These are phyloP conservation scores for Troides oblongomaculatus DNA, from an alignment of 2,888 invertebrate genomes.

Conservation along the genomic window DNA sequence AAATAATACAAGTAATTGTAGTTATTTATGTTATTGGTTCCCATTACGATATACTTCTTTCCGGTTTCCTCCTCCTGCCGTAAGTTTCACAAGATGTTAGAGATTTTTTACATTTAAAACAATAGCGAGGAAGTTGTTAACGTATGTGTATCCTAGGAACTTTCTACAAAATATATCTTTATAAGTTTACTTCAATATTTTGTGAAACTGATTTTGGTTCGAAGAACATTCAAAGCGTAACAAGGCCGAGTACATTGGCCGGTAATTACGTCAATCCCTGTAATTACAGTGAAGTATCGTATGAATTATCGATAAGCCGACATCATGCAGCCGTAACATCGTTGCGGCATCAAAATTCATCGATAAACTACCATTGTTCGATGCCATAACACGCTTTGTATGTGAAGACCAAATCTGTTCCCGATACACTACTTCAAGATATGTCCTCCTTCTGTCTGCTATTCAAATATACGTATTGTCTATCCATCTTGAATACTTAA, in stretches of 20 bases:
- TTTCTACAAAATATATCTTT: no score
- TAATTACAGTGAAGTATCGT: slow-evolving; percentile 28
- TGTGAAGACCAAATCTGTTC: slow-evolving; percentile 36
- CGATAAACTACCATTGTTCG: slow-evolving; percentile 69
- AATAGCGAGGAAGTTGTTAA: neutral
- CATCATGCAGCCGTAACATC: slow-evolving; percentile 25
- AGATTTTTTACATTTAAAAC: neutral
- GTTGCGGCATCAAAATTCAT: slow-evolving; percentile 55
- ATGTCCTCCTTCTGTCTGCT: neutral
- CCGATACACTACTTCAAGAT: neutral
- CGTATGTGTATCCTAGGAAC: no score
- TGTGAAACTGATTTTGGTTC: neutral
- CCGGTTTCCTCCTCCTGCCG: no score
- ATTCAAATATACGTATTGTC: neutral
- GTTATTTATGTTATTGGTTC: no score
- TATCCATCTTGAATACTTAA: neutral
- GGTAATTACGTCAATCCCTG: slow-evolving; percentile 26
- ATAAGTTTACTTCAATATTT: neutral
- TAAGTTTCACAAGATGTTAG: no score
- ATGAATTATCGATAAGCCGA: slow-evolving; percentile 28
- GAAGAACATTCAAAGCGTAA: neutral
- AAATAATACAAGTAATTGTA: no score
- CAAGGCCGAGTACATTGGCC: slow-evolving; percentile 22
- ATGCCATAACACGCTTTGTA: slow-evolving; percentile 42
- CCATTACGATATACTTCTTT: no score